Evolutionary conservation across 1,140 invertebrate genomes (phyloP).

Genomic region (Caerostris extrusa): DNA sequence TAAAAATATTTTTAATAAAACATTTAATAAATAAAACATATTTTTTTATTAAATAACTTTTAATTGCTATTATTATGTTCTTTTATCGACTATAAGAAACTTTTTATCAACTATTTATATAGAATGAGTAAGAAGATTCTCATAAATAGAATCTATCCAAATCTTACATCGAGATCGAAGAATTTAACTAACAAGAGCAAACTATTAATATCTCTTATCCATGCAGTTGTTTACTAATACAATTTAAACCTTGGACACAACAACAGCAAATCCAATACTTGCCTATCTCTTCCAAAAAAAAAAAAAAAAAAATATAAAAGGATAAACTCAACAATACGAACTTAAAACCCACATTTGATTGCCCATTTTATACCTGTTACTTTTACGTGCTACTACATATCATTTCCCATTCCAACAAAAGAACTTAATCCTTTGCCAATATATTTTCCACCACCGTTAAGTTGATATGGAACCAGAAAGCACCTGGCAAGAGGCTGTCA

Average conservation of each 20-base stretch:
- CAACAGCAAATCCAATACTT: neutral
- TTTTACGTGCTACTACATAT: neutral
- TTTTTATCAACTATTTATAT: no score
- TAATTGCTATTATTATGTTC: no score
- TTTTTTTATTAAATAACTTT: no score
- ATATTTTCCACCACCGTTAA: slow-evolving; percentile 14
- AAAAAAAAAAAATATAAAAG: neutral
- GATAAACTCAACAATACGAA: neutral
- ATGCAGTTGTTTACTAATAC: neutral
- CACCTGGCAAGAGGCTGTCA: slow-evolving; percentile 27
- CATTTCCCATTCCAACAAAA: neutral
- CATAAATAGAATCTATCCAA: no score
- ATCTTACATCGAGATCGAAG: no score
- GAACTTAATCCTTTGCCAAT: slow-evolving; percentile 4
- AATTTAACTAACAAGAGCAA: no score
- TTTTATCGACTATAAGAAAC: no score
- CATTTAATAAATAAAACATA: no score
- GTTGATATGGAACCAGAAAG: neutral
- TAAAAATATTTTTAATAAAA: no score
- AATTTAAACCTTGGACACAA: neutral
- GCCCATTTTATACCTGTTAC: neutral
- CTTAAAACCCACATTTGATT: neutral
- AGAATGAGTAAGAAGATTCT: no score
- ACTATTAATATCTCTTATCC: no score
- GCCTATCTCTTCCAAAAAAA: neutral